Evolutionary conservation across 2,113 vertebrate species (phyloP), one percentile per base, ranked within the genome.

Genomic region (Ameiurus melas): DNA sequence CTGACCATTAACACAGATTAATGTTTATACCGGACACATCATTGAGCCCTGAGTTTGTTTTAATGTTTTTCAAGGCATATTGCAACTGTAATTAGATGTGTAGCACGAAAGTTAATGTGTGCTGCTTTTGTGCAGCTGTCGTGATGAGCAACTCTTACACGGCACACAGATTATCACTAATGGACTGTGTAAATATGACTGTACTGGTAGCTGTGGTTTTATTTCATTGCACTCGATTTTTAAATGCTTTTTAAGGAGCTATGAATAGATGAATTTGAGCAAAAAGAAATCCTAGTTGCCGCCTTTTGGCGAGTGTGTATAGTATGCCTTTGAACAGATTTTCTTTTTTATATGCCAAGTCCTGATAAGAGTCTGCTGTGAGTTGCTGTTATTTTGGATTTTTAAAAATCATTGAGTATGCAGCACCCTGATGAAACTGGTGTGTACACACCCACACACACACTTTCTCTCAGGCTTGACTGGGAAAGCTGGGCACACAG

Each of bases 401-500:
- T 30, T 79, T 53, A 3, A 10, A 51, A 9, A 51, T 51, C 4
- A 78, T n/a, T 80, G n/a, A 55, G 19, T 51, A 55, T 55, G 16
- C 58, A 79, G n/a, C 5, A 27, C 75, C 25, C 5, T 70, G 57
- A 87, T 81, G 30, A 80, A 70, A 68, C 70, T 20, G 25, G 70
- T 51, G 47, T 39, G 68, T 9, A 80, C 25, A 27, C 66, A 57
- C 53, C 51, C 25, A 36, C 43, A 51, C 68, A 55, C 3, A 27
- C 58, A 27, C 78, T 30, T 43, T 33, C 60, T 62, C 70, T 84
- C 60, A 33, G 20, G 14, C n/a, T 33, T 25, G 66, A 4, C 27
- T 64, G 83, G 75, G n/a, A 57, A 36, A 30, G 83, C 89, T 88
- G 36, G 51, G 88, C 62, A 84, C 89, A 79, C 62, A 43, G 30